Conservation (phyloP, 1,140 invertebrate genomes). For the Pentalonia nigronervosa region DNA sequence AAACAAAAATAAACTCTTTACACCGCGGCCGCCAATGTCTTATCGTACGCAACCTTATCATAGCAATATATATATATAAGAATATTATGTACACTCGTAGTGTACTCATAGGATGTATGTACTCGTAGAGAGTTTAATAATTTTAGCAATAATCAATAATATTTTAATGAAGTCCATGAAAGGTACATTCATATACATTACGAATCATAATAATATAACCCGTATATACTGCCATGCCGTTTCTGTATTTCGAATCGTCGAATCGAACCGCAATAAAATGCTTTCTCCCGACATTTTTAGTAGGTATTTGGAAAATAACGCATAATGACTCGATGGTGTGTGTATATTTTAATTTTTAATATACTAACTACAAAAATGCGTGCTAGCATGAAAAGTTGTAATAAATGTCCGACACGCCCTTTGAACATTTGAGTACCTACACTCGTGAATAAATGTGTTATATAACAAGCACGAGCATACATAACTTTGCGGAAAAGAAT, state of each 20-base stretch:
- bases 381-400: neutral
- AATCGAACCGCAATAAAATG: neutral
- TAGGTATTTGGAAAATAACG: neutral
- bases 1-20: neutral
- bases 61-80: neutral
- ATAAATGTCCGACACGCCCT: neutral
- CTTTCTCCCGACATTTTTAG: neutral
- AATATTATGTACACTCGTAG: neutral
- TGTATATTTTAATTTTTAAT: neutral
- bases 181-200: neutral
- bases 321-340: neutral
- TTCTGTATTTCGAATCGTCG: neutral
- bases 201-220: neutral
- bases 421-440: neutral
- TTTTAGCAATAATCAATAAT: no score
- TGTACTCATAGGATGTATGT: neutral
- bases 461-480: neutral
- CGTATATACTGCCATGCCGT: neutral
- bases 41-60: neutral
- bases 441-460: constrained; percentile 2
- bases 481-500: neutral
- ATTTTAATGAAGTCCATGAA: neutral
- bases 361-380: neutral
- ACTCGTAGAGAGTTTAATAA: no score
- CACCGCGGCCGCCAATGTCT: neutral